Percentiles rank a stretch among this genome's conserved stretches.
Evolutionary conservation across 2,888 invertebrate genomes (phyloP).

Genomic region (Eupithecia insigniata): DNA sequence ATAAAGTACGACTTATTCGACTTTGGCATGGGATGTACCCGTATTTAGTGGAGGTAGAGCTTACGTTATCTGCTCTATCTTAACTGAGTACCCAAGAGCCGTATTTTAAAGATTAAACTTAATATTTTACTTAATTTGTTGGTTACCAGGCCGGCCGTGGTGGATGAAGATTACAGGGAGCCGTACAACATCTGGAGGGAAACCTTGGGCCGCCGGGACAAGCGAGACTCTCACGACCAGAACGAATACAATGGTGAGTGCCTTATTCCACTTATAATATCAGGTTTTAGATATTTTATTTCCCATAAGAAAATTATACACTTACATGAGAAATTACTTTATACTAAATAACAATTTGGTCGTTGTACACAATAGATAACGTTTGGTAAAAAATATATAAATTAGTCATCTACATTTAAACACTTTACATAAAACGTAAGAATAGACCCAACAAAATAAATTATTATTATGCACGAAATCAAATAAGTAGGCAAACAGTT

Average conservation of each 20-base stretch:
- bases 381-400: too few relatives aligned
- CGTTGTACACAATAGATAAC: too few relatives aligned
- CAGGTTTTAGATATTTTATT: too few relatives aligned
- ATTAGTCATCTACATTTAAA: too few relatives aligned
- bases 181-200: conserved; percentile 81
- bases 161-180: conserved; percentile 79
- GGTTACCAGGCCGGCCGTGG: conserved; percentile 73
- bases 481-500: too few relatives aligned
- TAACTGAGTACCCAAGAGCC: neutral
- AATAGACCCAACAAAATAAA: too few relatives aligned
- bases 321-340: too few relatives aligned
- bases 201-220: conserved; percentile 75
- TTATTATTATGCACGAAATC: too few relatives aligned
- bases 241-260: conserved; percentile 77
- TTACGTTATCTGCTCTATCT: neutral
- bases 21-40: neutral
- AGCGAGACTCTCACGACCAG: conserved; percentile 70
- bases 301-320: too few relatives aligned
- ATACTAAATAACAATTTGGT: too few relatives aligned
- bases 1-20: neutral
- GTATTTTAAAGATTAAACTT: neutral
- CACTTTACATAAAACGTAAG: too few relatives aligned
- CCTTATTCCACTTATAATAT: too few relatives aligned
- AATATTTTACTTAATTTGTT: conserved; percentile 32
- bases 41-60: neutral